phyloP scores from a whole-genome alignment of 2,888 invertebrate species.

The Monochamus alternatus region DNA sequence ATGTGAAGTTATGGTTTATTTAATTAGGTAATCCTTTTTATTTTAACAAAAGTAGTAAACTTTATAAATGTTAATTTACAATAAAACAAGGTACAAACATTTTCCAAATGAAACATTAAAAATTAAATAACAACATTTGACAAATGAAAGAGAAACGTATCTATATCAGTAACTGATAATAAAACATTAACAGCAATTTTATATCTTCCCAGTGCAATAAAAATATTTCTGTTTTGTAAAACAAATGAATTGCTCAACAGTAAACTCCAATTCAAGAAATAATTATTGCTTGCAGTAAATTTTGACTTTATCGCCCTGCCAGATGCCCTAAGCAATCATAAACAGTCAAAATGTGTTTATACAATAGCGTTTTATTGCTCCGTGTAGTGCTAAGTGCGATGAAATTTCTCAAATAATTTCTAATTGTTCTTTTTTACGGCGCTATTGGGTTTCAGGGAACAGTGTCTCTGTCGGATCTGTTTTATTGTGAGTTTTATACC shows the following conservation, averaged over 20 bases:
- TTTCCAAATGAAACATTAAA: no score
- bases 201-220: background rate
- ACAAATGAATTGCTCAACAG: background rate
- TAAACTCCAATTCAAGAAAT: background rate
- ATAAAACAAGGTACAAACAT: no score
- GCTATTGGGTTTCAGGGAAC: constrained; percentile 25
- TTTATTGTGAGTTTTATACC: constrained; percentile 44
- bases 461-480: constrained; percentile 42
- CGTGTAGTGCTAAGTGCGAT: constrained; percentile 1
- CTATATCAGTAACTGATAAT: no score
- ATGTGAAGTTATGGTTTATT: no score
- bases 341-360: constrained; percentile 4
- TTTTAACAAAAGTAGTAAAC: no score
- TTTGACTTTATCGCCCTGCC: background rate
- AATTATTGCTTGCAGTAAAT: constrained; percentile 4
- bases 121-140: no score
- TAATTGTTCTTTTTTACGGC: constrained; percentile 14
- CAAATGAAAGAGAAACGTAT: no score
- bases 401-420: constrained; percentile 7
- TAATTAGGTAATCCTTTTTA: no score
- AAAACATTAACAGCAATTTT: no score
- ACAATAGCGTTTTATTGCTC: background rate
- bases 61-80: no score
- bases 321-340: background rate
- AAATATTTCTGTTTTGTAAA: background rate